Evolutionary conservation across 2,113 vertebrate species (phyloP).

Genomic region (Pongo pygmaeus): DNA sequence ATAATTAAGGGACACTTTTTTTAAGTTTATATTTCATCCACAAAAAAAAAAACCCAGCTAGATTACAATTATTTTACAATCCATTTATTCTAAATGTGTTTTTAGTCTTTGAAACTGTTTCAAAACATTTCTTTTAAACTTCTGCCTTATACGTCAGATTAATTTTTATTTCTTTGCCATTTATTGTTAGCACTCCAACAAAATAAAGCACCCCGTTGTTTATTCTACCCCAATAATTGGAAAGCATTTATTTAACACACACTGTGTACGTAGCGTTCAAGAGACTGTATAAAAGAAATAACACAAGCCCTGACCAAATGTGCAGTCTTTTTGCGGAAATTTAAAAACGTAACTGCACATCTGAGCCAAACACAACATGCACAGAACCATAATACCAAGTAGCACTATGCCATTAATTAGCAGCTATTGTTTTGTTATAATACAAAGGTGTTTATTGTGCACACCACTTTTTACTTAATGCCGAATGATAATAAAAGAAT

Average conservation of each 20-base stretch:
- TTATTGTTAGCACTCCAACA: neutral
- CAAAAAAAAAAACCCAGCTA: neutral
- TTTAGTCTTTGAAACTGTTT: neutral
- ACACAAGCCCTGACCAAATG: neutral
- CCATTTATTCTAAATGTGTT: rapidly evolving
- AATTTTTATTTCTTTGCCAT: neutral
- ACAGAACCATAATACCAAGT: neutral
- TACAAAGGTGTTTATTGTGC: neutral
- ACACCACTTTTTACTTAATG: neutral
- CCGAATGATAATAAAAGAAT: neutral
- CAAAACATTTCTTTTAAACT: neutral
- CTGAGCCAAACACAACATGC: neutral
- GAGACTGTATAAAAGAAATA: neutral
- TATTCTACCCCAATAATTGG: neutral
- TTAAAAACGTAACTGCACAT: neutral
- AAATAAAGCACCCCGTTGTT: neutral
- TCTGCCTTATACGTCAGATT: neutral
- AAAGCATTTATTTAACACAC: neutral
- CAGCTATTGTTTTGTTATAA: neutral
- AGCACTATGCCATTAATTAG: neutral
- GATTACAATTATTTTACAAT: neutral
- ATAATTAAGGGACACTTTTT: neutral
- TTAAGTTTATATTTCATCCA: neutral
- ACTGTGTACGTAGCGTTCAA: neutral
- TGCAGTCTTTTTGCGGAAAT: neutral